Evolutionary conservation across 2,113 vertebrate genomes (phyloP).

Genomic region (Halichoeres trimaculatus): DNA sequence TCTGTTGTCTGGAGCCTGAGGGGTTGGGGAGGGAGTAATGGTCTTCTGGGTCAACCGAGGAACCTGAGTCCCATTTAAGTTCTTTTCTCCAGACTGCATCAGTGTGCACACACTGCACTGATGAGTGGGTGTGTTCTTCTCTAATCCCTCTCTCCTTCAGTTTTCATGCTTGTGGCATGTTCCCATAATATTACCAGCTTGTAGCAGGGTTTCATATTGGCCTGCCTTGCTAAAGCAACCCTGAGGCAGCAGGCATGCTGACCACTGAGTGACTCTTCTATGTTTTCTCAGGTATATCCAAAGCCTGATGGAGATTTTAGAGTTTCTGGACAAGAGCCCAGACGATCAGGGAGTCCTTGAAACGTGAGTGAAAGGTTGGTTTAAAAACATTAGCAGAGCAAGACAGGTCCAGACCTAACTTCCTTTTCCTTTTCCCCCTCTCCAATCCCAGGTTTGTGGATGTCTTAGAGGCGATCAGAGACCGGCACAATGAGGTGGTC

Average conservation of each 20-base stretch:
- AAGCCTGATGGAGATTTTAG: constrained; percentile 91
- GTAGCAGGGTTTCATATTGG: background rate
- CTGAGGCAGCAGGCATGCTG: background rate
- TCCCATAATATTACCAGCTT: background rate
- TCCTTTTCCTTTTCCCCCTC: background rate
- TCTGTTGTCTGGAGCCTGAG: too few species aligned
- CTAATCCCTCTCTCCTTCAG: background rate
- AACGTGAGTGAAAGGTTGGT: constrained; percentile 80
- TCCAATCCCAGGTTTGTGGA: constrained; percentile 83
- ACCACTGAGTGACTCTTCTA: background rate
- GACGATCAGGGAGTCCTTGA: constrained; percentile 85
- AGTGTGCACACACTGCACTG: background rate
- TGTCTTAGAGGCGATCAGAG: constrained; percentile 87
- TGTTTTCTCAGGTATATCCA: constrained; percentile 85
- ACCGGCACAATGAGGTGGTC: constrained; percentile 92
- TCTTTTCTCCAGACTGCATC: background rate
- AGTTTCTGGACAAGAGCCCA: constrained; percentile 87
- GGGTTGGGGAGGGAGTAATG: too few species aligned
- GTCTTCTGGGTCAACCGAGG: too few species aligned
- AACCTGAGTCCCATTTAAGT: background rate
- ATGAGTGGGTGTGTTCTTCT: constrained; percentile 24
- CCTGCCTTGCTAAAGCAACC: background rate
- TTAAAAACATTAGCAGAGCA: background rate
- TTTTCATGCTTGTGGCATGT: background rate
- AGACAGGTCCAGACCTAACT: background rate